These are phyloP conservation scores for Podarcis lilfordi DNA, from an alignment of 2,797 vertebrate genomes.

Conservation along the genomic window DNA sequence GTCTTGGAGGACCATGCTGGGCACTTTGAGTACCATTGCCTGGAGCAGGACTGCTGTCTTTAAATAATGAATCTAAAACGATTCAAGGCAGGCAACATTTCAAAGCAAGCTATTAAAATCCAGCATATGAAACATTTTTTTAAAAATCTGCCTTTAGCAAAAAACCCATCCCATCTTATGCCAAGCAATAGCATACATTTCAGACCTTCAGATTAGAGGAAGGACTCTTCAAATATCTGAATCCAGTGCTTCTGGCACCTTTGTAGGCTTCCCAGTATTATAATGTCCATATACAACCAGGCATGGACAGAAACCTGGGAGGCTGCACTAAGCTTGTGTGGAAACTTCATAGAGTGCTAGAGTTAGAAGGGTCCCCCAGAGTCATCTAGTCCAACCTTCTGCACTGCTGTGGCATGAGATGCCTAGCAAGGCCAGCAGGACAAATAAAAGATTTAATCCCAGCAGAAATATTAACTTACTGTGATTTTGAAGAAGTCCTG, in stretches of 20 bases:
- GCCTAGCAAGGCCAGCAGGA: background rate
- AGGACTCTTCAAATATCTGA: background rate
- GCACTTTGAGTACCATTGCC: background rate
- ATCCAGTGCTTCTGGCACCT: background rate
- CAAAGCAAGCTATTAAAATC: slow-evolving; percentile 12
- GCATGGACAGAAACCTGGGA: background rate
- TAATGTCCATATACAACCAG: background rate
- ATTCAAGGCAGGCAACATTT: background rate
- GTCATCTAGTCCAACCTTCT: background rate
- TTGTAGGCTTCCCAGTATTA: background rate
- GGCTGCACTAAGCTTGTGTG: background rate
- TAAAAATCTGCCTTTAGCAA: background rate
- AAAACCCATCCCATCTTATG: background rate
- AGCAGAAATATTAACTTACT: background rate
- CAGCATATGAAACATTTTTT: background rate
- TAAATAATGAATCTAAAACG: background rate
- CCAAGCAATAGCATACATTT: background rate
- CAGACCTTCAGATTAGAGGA: background rate
- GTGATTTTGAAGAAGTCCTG: background rate
- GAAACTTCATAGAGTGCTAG: too few species aligned
- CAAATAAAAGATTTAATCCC: background rate
- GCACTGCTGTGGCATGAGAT: background rate
- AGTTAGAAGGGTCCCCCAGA: too few species aligned
- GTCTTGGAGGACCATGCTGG: background rate
- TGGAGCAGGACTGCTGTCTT: background rate